Evolutionary conservation across 2,113 vertebrate genomes (phyloP).

Genomic region (Entelurus aequoreus): DNA sequence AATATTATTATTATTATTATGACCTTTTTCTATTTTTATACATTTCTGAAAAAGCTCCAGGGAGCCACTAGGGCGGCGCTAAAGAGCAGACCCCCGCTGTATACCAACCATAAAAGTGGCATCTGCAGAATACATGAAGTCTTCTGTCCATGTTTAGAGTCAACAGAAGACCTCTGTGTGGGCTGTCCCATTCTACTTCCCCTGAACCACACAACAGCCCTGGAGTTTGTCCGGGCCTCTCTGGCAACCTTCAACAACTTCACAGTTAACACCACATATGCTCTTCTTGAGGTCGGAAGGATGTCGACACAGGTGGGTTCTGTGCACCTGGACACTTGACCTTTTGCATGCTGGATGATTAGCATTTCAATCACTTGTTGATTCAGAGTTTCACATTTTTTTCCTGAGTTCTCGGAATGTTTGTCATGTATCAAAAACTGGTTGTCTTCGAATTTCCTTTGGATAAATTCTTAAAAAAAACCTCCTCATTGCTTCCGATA

Average conservation of each 20-base stretch:
- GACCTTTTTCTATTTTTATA: no score
- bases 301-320: conserved; percentile 63
- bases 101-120: no score
- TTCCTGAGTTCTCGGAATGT: no score
- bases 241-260: conserved; percentile 58
- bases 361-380: neutral
- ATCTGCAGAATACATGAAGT: neutral
- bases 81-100: no score
- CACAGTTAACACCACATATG: conserved; percentile 22
- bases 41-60: no score
- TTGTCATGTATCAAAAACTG: no score
- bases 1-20: no score
- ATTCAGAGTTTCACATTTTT: no score
- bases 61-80: no score
- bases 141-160: conserved; percentile 45
- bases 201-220: conserved; percentile 58
- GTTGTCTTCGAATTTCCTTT: no score
- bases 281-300: conserved; percentile 63
- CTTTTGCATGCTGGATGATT: neutral
- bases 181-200: conserved; percentile 61
- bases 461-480: no score
- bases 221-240: conserved; percentile 56
- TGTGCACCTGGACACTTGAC: neutral
- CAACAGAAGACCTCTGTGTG: conserved; percentile 42
- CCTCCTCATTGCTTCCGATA: no score